A percentile compares a stretch with the other conserved stretches of the same genome.
phyloP scores from a whole-genome alignment of 2,888 invertebrate genomes.

The Mesorhabditis sp. region DNA sequence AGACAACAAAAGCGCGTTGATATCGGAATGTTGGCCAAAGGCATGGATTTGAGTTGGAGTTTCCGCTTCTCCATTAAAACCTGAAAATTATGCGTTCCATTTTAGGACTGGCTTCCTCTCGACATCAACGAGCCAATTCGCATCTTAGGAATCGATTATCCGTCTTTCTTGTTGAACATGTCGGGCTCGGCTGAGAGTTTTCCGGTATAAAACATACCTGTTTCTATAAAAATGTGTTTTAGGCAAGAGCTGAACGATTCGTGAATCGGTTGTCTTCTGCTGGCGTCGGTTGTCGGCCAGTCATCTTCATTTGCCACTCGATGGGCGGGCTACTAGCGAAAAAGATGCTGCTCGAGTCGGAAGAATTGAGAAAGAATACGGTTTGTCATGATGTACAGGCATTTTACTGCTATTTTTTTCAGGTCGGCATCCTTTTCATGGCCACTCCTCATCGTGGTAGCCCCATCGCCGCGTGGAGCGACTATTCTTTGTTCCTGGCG shows the following conservation, averaged over 20 bases:
- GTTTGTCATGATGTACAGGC: background rate
- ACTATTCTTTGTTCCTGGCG: constrained; percentile 30
- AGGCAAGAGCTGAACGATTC: constrained; percentile 36
- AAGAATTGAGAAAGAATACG: constrained; percentile 28
- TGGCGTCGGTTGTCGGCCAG: constrained; percentile 46
- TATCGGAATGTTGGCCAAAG: constrained; percentile 51
- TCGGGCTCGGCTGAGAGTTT: constrained; percentile 34
- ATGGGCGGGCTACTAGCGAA: constrained; percentile 54
- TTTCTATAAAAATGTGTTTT: constrained; percentile 10
- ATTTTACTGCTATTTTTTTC: background rate
- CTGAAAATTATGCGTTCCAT: background rate
- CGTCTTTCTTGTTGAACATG: constrained; percentile 44
- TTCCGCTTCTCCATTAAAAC: background rate
- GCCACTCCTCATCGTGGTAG: constrained; percentile 52
- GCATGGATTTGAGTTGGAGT: constrained; percentile 10
- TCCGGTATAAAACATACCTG: constrained; percentile 20
- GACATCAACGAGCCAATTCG: constrained; percentile 44
- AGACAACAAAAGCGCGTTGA: constrained; percentile 30
- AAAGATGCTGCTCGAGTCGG: constrained; percentile 41
- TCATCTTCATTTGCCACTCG: constrained; percentile 51
- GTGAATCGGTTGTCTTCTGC: constrained; percentile 30
- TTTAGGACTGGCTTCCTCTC: constrained; percentile 47
- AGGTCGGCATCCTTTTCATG: constrained; percentile 51
- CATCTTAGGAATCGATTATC: constrained; percentile 50
- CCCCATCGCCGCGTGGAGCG: constrained; percentile 44